A percentile compares a stretch with the other conserved stretches of the same genome.
Evolutionary conservation across 2,888 invertebrate species (phyloP).

Genomic region (Philhelius pedissequus): DNA sequence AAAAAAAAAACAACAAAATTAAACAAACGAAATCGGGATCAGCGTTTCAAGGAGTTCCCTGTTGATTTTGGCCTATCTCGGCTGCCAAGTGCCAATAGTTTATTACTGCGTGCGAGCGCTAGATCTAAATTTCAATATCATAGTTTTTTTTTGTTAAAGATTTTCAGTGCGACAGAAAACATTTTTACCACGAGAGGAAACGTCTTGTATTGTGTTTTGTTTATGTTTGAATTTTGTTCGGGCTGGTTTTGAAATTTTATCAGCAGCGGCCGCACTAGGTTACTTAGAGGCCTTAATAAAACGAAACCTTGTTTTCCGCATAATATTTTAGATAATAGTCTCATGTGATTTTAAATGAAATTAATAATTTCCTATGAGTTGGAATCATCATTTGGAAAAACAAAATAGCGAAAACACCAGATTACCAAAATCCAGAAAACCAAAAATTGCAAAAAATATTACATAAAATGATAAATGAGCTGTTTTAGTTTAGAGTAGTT

Average conservation of each 20-base stretch:
- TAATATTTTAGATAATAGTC: no score
- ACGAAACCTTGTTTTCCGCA: not conserved
- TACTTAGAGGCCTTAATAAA: not conserved
- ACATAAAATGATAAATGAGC: no score
- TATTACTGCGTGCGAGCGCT: slow-evolving; percentile 36
- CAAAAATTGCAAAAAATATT: no score
- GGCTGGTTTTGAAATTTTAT: not conserved
- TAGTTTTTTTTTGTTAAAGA: slow-evolving; percentile 8
- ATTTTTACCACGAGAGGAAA: not conserved
- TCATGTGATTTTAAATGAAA: no score
- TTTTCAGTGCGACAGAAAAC: not conserved
- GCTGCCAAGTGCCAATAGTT: slow-evolving; percentile 36
- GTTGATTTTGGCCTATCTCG: slow-evolving; percentile 53
- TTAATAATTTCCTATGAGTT: no score
- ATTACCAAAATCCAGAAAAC: no score
- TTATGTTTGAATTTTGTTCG: slow-evolving; percentile 3
- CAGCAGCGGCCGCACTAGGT: not conserved
- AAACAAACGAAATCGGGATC: not conserved
- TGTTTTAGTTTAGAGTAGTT: no score
- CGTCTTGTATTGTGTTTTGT: slow-evolving; percentile 17
- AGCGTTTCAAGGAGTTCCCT: slow-evolving; percentile 26
- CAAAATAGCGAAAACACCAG: no score
- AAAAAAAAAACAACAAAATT: no score
- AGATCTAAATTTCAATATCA: slow-evolving; percentile 66
- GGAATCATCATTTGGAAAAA: no score